Evolutionary conservation across 2,888 invertebrate genomes (phyloP).

Genomic region (Anorthoa munda): DNA sequence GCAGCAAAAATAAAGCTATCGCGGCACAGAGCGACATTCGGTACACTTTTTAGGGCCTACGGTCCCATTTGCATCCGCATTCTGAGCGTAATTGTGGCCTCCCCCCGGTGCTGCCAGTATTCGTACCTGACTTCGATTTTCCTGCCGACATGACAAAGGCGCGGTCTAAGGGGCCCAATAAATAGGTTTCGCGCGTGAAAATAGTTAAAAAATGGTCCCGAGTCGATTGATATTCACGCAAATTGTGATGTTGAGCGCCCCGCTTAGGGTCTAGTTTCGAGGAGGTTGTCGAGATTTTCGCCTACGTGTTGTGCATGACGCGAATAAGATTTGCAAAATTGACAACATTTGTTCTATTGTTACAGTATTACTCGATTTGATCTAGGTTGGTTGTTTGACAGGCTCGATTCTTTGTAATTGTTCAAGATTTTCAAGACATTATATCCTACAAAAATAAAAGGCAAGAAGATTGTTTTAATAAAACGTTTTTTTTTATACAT

Average conservation of each 20-base stretch:
- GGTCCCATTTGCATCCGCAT: conserved; percentile 89
- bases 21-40: conserved; percentile 79
- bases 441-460: conserved; percentile 8
- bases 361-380: conserved; percentile 41
- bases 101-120: conserved; percentile 75
- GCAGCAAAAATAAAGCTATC: conserved; percentile 87
- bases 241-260: conserved; percentile 73
- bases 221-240: conserved; percentile 70
- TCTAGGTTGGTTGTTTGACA: conserved; percentile 27
- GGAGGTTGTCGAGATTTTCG: conserved; percentile 53
- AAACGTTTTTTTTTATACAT: not conserved
- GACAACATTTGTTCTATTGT: conserved; percentile 73
- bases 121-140: conserved; percentile 89
- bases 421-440: not conserved
- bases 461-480: not conserved
- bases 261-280: conserved; percentile 74
- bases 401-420: conserved; percentile 12
- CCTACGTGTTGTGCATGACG: conserved; percentile 72
- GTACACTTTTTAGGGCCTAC: conserved; percentile 86
- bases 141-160: conserved; percentile 89
- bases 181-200: conserved; percentile 86
- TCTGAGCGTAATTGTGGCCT: conserved; percentile 88
- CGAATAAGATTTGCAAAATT: conserved; percentile 77
- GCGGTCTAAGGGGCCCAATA: conserved; percentile 89
- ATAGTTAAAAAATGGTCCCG: conserved; percentile 85